Percentiles rank a stretch among this genome's conserved stretches.
Evolutionary conservation across 35 echinoderm and acorn worm genomes (phyloP).

Genomic region (Ophioderma brevispina): DNA sequence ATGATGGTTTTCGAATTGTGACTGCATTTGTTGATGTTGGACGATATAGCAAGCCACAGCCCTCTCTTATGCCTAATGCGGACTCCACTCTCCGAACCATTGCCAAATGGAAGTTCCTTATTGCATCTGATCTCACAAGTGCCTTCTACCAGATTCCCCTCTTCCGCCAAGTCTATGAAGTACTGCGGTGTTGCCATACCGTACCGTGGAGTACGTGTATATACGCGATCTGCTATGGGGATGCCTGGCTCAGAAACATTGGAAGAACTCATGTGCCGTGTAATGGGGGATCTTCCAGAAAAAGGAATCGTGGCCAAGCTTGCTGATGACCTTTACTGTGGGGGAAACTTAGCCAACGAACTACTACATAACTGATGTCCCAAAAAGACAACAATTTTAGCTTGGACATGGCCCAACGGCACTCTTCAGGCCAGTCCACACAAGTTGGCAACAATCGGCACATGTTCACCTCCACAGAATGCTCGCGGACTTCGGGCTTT

Average conservation of each 20-base stretch:
- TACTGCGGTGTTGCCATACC: slow-evolving; percentile 69
- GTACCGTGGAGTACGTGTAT: too few species aligned
- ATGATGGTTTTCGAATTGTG: slow-evolving; percentile 58
- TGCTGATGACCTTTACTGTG: slow-evolving; percentile 64
- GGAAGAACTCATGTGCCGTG: slow-evolving; percentile 40
- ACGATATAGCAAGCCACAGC: slow-evolving; percentile 43
- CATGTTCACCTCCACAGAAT: slow-evolving; percentile 29
- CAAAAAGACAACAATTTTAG: slow-evolving; percentile 18
- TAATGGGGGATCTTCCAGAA: slow-evolving; percentile 34
- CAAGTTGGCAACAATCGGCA: slow-evolving; percentile 15
- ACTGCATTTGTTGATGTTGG: slow-evolving; percentile 54
- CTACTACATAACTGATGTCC: slow-evolving; percentile 28
- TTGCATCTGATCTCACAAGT: slow-evolving; percentile 57
- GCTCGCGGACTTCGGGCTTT: slow-evolving; percentile 47
- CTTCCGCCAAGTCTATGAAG: slow-evolving; percentile 35
- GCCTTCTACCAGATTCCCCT: slow-evolving; percentile 63
- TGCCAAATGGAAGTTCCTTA: slow-evolving; percentile 47
- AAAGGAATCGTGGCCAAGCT: slow-evolving; percentile 41
- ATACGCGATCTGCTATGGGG: slow-evolving; percentile 51
- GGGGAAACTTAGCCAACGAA: slow-evolving; percentile 16
- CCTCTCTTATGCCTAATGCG: slow-evolving; percentile 41
- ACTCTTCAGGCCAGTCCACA: too few species aligned
- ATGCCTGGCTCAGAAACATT: slow-evolving; percentile 60
- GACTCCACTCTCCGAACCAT: slow-evolving; percentile 14
- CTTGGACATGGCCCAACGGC: slow-evolving; percentile 58